Base-by-base conservation (phyloP, 2,113 vertebrate species). In the Cololabis saira region DNA sequence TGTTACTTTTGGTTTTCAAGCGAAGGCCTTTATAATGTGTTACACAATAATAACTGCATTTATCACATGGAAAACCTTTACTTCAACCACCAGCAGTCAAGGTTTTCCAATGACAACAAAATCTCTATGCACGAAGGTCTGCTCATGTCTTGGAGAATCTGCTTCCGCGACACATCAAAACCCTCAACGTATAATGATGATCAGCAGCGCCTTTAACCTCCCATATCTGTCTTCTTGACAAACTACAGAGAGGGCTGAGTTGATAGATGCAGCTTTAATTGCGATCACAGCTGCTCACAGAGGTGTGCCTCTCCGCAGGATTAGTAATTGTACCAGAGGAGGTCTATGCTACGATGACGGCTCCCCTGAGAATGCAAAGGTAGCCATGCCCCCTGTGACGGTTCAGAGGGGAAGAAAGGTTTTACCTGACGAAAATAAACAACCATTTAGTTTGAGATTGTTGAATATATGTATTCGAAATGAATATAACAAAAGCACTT, bases 1-100 rank as follows among this genome's bases (percentile, higher is more conserved):
- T 76, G 50, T 55, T 70, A 63, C 78, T 53, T 66, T 22, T 40
- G 40, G 27, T 54, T 18, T 27, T 40, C 41, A 27, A 71, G 67
- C 56, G n/a, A 65, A 24, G 42, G n/a, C 27, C 27, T 37, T 10
- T 44, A 52, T 47, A 1, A 12, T 57, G 16, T 12, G 4, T 6
- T 54, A 40, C 45, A 70, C 24, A 64, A 60, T 47, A 56, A 70
- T 47, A 56, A 70, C 62, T n/a, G 3, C 5, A 68, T 30, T 48
- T 12, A 57, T 18, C 30, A 59, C 1, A 10, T 11, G 12, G 12
- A 45, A 11, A 2, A 12, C 10, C 3, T 51, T 60, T 59, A 42
- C 42, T 47, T 13, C 10, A 37, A 37, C 33, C 1, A 9, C 18
- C 17, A 3, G 3, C 33, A 18, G 43, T 33, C 1, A 1, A 56